Percentiles rank a stretch among this genome's conserved stretches.
Conservation (phyloP, 2,888 invertebrate genomes). For the Hypolimnas misippus region DNA sequence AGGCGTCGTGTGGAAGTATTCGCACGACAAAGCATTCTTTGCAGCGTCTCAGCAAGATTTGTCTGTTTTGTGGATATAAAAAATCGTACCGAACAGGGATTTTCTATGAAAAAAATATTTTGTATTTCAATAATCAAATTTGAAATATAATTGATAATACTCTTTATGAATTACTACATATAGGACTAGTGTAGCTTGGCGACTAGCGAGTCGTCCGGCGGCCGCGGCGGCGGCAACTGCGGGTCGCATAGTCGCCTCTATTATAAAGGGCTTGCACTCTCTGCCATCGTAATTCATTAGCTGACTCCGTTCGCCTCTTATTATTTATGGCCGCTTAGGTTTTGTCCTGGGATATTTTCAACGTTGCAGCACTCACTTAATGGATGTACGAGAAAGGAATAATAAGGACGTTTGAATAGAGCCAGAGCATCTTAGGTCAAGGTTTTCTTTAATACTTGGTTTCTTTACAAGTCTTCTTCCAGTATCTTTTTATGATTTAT, state of each 20-base stretch:
- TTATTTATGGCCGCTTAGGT: conserved; percentile 76
- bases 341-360: conserved; percentile 70
- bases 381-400: conserved; percentile 59
- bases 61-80: neutral
- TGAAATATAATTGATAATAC: too few relatives aligned
- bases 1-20: conserved; percentile 68
- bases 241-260: conserved; percentile 56
- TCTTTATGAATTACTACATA: too few relatives aligned
- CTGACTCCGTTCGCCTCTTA: conserved; percentile 65
- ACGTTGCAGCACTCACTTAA: conserved; percentile 60
- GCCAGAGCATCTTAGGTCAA: conserved; percentile 61
- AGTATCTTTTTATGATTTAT: conserved; percentile 38
- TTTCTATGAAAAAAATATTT: neutral
- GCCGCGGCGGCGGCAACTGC: conserved; percentile 47
- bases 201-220: conserved; percentile 29
- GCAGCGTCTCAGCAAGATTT: neutral
- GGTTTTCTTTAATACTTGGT: conserved; percentile 49
- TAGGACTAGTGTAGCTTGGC: neutral
- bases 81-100: too few relatives aligned
- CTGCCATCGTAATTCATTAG: conserved; percentile 78
- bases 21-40: conserved; percentile 52
- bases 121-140: too few relatives aligned
- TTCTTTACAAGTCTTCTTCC: conserved; percentile 35
- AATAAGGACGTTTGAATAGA: conserved; percentile 72
- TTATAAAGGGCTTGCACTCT: conserved; percentile 61